A percentile compares a stretch with the other conserved stretches of the same genome.
Evolutionary conservation across 2,797 vertebrate genomes (phyloP).

Genomic region (Hydrocynus forskahlii): DNA sequence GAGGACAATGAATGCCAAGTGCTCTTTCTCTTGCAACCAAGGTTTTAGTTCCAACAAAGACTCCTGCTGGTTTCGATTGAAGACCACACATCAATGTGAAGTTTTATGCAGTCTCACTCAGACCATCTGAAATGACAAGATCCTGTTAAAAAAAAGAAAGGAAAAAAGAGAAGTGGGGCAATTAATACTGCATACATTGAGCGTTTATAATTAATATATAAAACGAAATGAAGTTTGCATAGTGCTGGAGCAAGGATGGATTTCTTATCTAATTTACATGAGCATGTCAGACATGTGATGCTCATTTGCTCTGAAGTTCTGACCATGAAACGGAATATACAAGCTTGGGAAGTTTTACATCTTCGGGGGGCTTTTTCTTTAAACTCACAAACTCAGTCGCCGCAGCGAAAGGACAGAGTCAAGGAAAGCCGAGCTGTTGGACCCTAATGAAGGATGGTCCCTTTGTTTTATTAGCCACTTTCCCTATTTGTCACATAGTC

Average conservation of each 20-base stretch:
- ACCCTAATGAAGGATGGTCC: slow-evolving; percentile 38
- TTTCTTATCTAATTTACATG: slow-evolving; percentile 77
- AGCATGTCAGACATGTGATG: slow-evolving; percentile 61
- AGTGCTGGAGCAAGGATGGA: slow-evolving; percentile 67
- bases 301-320: slow-evolving; percentile 73
- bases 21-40: slow-evolving; percentile 23
- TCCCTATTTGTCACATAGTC: slow-evolving; percentile 31
- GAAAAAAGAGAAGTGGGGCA: slow-evolving; percentile 64
- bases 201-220: slow-evolving; percentile 75
- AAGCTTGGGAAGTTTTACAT: slow-evolving; percentile 65
- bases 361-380: slow-evolving; percentile 61
- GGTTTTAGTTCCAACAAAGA: slow-evolving; percentile 45
- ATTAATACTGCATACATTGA: slow-evolving; percentile 74
- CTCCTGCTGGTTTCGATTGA: slow-evolving; percentile 47
- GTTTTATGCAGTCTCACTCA: slow-evolving; percentile 46
- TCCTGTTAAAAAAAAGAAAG: slow-evolving; percentile 54
- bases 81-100: slow-evolving; percentile 41
- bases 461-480: slow-evolving; percentile 38
- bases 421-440: slow-evolving; percentile 50
- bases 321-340: slow-evolving; percentile 79
- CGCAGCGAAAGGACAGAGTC: slow-evolving; percentile 49
- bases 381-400: slow-evolving; percentile 52
- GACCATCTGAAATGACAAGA: slow-evolving; percentile 58
- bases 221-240: slow-evolving; percentile 67
- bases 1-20: background rate